These are phyloP conservation scores for Lepidocyrtoides sp. DNA, from an alignment of 2,888 invertebrate species.

Conservation along the genomic window DNA sequence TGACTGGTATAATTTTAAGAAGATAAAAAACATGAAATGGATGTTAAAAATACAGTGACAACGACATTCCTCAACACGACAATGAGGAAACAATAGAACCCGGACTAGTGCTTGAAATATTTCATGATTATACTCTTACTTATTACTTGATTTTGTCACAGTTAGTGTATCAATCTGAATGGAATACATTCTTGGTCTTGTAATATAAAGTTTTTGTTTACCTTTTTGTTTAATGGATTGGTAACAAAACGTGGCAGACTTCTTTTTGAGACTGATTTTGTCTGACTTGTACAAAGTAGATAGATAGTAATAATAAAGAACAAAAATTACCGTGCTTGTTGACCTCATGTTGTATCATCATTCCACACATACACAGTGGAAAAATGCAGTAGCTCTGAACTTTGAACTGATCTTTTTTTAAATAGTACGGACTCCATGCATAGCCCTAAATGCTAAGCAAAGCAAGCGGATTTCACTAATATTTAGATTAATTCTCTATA, in stretches of 20 bases:
- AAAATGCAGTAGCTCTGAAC: neutral
- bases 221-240: too few species aligned
- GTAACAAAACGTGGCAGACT: too few species aligned
- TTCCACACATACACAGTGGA: neutral
- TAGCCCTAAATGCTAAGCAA: slow-evolving; percentile 80
- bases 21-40: neutral
- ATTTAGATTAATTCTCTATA: neutral
- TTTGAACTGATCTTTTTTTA: slow-evolving; percentile 45
- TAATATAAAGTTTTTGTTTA: neutral
- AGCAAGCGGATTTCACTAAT: slow-evolving; percentile 34
- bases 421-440: slow-evolving; percentile 79
- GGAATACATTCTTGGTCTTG: neutral
- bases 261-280: neutral
- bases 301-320: neutral
- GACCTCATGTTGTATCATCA: neutral
- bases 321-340: slow-evolving; percentile 4
- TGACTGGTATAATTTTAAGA: neutral
- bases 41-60: neutral
- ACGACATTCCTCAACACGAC: neutral
- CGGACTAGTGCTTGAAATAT: neutral
- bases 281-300: too few species aligned
- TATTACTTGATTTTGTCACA: neutral
- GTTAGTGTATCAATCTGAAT: neutral
- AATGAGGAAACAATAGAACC: neutral
- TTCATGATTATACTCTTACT: neutral